Percentiles rank a stretch among this genome's conserved stretches.
These are phyloP conservation scores for Drosophila obscura DNA, from an alignment of 1,140 invertebrate species.

Conservation along the genomic window DNA sequence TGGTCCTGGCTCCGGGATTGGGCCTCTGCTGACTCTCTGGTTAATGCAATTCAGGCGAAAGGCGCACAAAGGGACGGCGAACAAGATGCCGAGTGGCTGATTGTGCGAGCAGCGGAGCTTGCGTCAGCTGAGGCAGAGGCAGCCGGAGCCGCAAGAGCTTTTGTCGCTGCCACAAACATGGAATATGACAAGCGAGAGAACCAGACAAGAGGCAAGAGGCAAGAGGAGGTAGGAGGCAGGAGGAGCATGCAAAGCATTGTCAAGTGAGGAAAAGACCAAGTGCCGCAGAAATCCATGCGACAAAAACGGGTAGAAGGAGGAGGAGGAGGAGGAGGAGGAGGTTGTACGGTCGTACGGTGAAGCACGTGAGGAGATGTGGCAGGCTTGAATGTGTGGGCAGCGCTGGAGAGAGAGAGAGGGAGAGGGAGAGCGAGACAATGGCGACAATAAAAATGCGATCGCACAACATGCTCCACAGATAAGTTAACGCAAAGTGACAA, in stretches of 20 bases:
- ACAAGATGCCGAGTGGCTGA: constrained; percentile 82
- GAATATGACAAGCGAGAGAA: constrained; percentile 70
- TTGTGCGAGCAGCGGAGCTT: constrained; percentile 65
- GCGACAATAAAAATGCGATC: constrained; percentile 83
- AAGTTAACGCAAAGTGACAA: constrained; percentile 82
- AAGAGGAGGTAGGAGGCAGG: neutral
- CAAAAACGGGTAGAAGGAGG: constrained; percentile 51
- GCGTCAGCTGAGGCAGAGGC: constrained; percentile 15
- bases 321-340: constrained; percentile 36
- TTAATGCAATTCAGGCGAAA: constrained; percentile 81
- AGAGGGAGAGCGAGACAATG: constrained; percentile 63
- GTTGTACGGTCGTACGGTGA: constrained; percentile 16
- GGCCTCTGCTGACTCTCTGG: constrained; percentile 27
- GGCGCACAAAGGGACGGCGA: constrained; percentile 81
- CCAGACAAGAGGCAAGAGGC: constrained; percentile 19
- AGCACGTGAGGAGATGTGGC: constrained; percentile 55
- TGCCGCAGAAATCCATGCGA: constrained; percentile 72
- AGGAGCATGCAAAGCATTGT: constrained; percentile 75
- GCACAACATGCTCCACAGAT: constrained; percentile 80
- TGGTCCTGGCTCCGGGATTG: constrained; percentile 11
- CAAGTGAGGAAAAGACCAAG: constrained; percentile 74
- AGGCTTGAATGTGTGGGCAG: constrained; percentile 60
- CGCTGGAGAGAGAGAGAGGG: constrained; percentile 10
- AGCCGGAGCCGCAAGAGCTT: constrained; percentile 65
- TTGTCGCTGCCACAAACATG: constrained; percentile 79